These are phyloP conservation scores for Pharmacophagus antenor DNA, from an alignment of 2,888 invertebrate genomes.

Conservation along the genomic window DNA sequence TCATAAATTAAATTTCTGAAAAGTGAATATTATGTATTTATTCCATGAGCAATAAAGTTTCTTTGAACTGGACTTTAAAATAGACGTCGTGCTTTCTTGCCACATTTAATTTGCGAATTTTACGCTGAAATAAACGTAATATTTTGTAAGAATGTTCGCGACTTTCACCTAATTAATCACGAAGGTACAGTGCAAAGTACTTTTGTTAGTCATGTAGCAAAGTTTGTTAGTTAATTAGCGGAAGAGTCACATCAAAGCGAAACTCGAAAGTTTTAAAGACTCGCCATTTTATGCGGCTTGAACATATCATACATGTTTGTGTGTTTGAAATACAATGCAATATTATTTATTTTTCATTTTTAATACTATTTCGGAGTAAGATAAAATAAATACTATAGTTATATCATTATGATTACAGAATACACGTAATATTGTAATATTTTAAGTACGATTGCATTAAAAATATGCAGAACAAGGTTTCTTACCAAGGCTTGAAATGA, in stretches of 20 bases:
- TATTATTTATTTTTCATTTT: too few relatives aligned
- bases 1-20: too few relatives aligned
- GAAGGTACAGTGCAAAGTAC: conserved; percentile 21
- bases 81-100: background rate
- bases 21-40: too few relatives aligned
- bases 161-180: conserved; percentile 26
- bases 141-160: conserved; percentile 13
- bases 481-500: too few relatives aligned
- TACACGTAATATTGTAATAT: too few relatives aligned
- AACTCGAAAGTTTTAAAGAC: conserved; percentile 25
- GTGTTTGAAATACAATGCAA: background rate
- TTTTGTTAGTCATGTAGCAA: conserved; percentile 20
- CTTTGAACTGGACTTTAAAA: too few relatives aligned
- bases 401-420: too few relatives aligned
- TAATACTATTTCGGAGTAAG: too few relatives aligned
- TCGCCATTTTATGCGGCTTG: conserved; percentile 18
- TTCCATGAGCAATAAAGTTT: too few relatives aligned
- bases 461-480: too few relatives aligned
- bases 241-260: conserved; percentile 29
- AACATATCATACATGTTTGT: background rate
- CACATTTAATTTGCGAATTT: conserved; percentile 12
- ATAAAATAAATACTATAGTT: too few relatives aligned
- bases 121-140: conserved; percentile 9
- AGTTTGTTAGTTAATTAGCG: conserved; percentile 29
- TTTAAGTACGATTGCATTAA: too few relatives aligned